Evolutionary conservation across 92 coral and sea anemone species (phyloP).

Genomic region (Umimayanthus kanabou): DNA sequence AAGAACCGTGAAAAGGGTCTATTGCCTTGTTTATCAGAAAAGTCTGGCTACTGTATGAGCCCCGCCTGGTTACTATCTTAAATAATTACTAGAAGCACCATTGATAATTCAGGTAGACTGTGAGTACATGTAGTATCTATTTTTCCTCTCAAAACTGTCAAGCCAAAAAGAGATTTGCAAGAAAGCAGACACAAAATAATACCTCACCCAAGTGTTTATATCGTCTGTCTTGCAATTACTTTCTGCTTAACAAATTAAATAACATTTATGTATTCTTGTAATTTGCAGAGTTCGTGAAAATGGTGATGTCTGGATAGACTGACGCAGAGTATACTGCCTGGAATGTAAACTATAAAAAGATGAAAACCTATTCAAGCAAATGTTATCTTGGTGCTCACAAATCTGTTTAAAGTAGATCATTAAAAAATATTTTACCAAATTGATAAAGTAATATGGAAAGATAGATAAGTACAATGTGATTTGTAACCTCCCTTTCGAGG

Average conservation of each 20-base stretch:
- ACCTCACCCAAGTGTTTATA: no score
- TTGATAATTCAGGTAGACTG: no score
- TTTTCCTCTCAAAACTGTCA: no score
- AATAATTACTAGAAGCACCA: no score
- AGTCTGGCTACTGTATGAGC: no score
- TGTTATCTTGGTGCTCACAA: not conserved
- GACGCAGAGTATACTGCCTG: not conserved
- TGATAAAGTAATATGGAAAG: not conserved
- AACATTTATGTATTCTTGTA: not conserved
- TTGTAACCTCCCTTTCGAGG: not conserved
- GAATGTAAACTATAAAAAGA: constrained; percentile 27
- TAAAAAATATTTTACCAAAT: not conserved
- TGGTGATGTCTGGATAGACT: constrained; percentile 77
- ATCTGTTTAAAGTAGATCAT: constrained; percentile 18
- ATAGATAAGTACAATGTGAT: not conserved
- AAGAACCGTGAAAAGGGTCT: no score
- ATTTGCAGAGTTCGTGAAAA: constrained; percentile 83
- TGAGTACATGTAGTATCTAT: no score
- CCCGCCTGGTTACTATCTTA: no score
- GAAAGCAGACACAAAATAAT: no score
- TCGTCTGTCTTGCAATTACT: no score
- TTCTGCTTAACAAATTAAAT: not conserved
- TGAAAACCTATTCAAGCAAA: constrained; percentile 3
- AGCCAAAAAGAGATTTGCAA: no score
- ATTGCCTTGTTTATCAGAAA: no score